Percentiles rank a stretch among this genome's conserved stretches.
phyloP scores from a whole-genome alignment of 2,888 invertebrate genomes.

The Leucophenga montana region DNA sequence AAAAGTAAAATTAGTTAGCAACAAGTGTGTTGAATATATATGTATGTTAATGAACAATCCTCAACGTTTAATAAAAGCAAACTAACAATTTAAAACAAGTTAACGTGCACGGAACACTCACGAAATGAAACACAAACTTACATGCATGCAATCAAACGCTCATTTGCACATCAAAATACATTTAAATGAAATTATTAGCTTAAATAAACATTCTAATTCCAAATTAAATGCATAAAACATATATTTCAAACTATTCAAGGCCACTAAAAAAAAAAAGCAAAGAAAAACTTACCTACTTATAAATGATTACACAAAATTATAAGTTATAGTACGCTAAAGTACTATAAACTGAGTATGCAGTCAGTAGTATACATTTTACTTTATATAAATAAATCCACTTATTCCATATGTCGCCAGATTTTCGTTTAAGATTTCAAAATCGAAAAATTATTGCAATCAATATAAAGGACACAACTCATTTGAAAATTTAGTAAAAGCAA shows the following conservation, averaged over 20 bases:
- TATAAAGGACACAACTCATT: too few species aligned
- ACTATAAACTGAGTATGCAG: not conserved
- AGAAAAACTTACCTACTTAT: not conserved
- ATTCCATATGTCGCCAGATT: too few species aligned
- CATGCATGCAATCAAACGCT: not conserved
- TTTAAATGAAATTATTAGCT: not conserved
- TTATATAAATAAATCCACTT: too few species aligned
- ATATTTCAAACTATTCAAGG: not conserved
- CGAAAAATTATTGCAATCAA: not conserved
- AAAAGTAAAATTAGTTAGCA: constrained; percentile 18
- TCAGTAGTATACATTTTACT: not conserved
- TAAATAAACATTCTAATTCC: not conserved
- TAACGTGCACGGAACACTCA: not conserved
- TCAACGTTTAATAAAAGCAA: not conserved
- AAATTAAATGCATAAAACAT: not conserved
- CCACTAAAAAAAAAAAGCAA: not conserved
- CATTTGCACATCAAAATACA: constrained; percentile 25
- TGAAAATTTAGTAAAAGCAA: not conserved
- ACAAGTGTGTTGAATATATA: constrained; percentile 16
- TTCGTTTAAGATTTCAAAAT: not conserved
- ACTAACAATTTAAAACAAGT: not conserved
- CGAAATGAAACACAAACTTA: not conserved
- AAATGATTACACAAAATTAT: constrained; percentile 2
- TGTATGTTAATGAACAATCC: constrained; percentile 1
- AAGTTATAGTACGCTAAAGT: constrained; percentile 1